Base-by-base conservation (phyloP, 2,888 invertebrate genomes). In the Plemyria rubiginata region DNA sequence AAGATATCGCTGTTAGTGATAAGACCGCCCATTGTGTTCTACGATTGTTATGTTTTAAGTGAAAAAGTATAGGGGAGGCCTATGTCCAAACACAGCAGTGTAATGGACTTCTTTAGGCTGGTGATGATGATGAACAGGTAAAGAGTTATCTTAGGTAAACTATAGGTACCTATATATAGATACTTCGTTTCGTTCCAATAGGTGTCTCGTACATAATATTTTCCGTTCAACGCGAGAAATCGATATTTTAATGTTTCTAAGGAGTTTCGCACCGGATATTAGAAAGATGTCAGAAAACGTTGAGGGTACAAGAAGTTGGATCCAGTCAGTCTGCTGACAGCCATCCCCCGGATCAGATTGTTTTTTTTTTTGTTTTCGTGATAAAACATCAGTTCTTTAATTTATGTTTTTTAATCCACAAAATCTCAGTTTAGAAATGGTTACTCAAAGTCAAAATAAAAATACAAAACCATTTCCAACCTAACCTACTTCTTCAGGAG, bases 191-290 rank as follows among this genome's bases (percentile, higher is more conserved):
- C 15, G 7, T 32, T 32, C 7, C 13, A 43, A 15, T 43, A 15
- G 0, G 9, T 43, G 43, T 43, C 15, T 15, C 43, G 43, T 43
- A 15, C 22, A 22, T 43, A 32, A 32, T 32, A 7, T 38, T n/a
- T 11, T 11, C 45, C 2, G 22, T 46, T 54, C 32, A 29, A 50
- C 38, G 32, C 48, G 28, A 22, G 29, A 41, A 54, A 48, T 54
- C 32, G 53, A 54, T 54, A 54, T 49, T 49, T 60, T 41, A 49
- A 54, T 43, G 43, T 57, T 40, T n/a, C 50, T 43, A 56, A 28
- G 45, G 52, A 55, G 45, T 36, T 53, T 43, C 28, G 36, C 22
- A 43, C 40, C 60, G 60, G 62, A 66, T 65, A 66, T 65, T 65
- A 61, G 56, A 66, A 64, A 62, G 50, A 62, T 59, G 56, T 49